Evolutionary conservation across 2,797 vertebrate genomes (phyloP).

Genomic region (Momotus momota): DNA sequence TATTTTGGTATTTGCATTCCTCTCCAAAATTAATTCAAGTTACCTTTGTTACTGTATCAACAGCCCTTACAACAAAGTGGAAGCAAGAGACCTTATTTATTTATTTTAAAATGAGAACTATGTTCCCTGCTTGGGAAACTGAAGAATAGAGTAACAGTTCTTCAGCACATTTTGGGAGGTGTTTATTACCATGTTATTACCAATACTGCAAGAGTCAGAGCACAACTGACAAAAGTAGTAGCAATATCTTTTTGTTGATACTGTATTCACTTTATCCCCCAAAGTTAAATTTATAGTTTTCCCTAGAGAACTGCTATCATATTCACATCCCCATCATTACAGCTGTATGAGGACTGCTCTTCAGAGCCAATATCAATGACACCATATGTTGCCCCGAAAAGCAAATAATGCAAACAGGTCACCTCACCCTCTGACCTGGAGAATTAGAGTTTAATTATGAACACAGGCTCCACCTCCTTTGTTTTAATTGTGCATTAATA

Average conservation of each 20-base stretch:
- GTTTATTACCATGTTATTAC: slow-evolving; percentile 32
- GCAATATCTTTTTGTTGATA: slow-evolving; percentile 65
- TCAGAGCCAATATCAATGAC: slow-evolving; percentile 10
- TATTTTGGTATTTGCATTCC: not conserved
- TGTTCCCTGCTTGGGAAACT: not conserved
- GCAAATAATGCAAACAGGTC: not conserved
- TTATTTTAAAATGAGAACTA: slow-evolving; percentile 36
- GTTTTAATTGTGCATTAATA: not conserved
- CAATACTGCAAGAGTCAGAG: not conserved
- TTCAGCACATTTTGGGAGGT: slow-evolving; percentile 28
- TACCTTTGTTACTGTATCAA: not conserved
- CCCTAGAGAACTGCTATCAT: not conserved
- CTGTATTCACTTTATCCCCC: slow-evolving; percentile 18
- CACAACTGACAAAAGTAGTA: slow-evolving; percentile 17
- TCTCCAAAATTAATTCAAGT: slow-evolving; percentile 12
- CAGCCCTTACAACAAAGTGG: not conserved
- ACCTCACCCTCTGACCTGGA: not conserved
- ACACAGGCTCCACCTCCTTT: slow-evolving; percentile 14
- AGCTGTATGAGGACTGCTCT: not conserved
- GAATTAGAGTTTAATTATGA: slow-evolving; percentile 24
- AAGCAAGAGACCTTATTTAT: not conserved
- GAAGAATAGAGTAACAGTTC: not conserved
- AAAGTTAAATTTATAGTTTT: slow-evolving; percentile 8
- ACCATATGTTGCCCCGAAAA: not conserved
- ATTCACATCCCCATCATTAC: slow-evolving; percentile 5